phyloP scores from a whole-genome alignment of 2,113 vertebrate species.

The Mastomys coucha region DNA sequence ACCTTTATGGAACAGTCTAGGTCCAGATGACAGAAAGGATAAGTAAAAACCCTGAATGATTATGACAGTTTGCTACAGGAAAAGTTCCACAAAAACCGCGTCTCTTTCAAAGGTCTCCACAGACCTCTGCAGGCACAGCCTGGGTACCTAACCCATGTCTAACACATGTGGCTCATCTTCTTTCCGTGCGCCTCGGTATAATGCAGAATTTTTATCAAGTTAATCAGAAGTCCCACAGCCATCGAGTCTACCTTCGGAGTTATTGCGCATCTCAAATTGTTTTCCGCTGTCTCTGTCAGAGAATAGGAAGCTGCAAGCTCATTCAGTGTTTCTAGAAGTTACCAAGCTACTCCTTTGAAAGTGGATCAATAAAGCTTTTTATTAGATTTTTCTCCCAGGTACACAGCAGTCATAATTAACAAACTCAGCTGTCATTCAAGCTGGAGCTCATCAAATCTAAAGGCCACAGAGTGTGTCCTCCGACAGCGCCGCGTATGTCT shows the following conservation, averaged over 20 bases:
- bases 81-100: neutral
- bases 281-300: neutral
- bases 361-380: conserved; percentile 36
- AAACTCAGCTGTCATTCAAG: conserved; percentile 58
- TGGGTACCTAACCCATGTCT: neutral
- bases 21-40: neutral
- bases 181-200: neutral
- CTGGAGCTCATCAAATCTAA: neutral
- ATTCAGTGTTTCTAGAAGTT: conserved; percentile 9
- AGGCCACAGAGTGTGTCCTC: conserved; percentile 2
- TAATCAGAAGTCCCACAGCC: neutral
- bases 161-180: neutral
- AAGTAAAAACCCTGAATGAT: neutral
- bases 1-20: neutral
- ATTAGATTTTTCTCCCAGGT: conserved; percentile 43
- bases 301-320: neutral
- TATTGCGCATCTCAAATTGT: neutral
- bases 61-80: neutral
- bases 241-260: neutral
- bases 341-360: neutral
- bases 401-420: conserved; percentile 48
- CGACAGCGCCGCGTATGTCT: neutral
- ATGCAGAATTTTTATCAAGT: conserved; percentile 26
- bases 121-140: neutral
- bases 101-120: neutral